Evolutionary conservation across 2,797 vertebrate species (phyloP), one percentile per base, ranked within the genome.

Genomic region (Micrastur ruficollis): DNA sequence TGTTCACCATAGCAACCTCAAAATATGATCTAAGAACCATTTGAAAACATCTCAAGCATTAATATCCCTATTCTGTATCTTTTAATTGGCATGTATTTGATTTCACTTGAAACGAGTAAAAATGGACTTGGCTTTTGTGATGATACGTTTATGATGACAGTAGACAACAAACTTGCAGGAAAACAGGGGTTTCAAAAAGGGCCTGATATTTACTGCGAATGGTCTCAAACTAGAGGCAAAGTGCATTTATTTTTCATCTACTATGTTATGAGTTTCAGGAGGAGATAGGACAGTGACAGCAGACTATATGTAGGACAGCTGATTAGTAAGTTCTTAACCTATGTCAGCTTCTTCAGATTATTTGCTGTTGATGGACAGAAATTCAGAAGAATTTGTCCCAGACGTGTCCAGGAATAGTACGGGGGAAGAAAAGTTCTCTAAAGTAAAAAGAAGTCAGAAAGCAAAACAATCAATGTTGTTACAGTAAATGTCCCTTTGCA

Each of bases 41-140:
- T 55, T 65, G 34, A 94, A 94, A 78, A 75, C 31, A 92, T 62
- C 47, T 79, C 34, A 83, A 46, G 62, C 58, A 75, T 76, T 85
- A 59, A 75, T 92, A 49, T 92, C 56, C 38, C 46, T 80, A 11
- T 88, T 92, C 52, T 72, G 2, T 58, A 16, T 89, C 34, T 93
- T 93, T 90, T 91, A 95, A 93, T 95, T 96, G 90, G 21, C 32
- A 56, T 36, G 5, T 67, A 81, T 89, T 95, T 85, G 53, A 89
- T 63, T 82, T 87, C 49, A 80, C 40, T 93, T 93, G 62, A 96
- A 95, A 86, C 2, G 3, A 90, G 38, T 75, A 44, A 78, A 84
- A 95, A 81, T 49, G 31, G 62, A 62, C 50, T 83, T 89, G 26
- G 26, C 29, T 75, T 88, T 26, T 36, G 46, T 84, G 80, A 78